Evolutionary conservation across 2,797 vertebrate species (phyloP).

Genomic region (Microcaecilia unicolor): DNA sequence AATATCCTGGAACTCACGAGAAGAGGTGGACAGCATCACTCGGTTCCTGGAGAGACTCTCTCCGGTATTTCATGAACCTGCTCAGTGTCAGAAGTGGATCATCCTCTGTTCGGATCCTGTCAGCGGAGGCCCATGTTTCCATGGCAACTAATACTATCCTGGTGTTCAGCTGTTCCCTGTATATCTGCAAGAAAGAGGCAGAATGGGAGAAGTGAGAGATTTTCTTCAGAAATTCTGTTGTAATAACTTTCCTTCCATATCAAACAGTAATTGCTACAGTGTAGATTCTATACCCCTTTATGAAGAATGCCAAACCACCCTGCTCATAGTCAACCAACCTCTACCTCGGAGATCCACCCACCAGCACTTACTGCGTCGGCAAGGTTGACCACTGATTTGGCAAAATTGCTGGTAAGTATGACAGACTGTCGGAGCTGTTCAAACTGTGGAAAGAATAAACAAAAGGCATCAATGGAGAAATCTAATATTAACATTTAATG

Average conservation of each 20-base stretch:
- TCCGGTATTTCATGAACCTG: conserved; percentile 82
- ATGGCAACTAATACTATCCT: conserved; percentile 88
- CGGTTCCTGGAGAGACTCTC: conserved; percentile 66
- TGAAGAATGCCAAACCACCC: not conserved
- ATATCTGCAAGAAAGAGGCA: conserved; percentile 67
- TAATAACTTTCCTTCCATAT: no score
- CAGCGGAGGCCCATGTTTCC: conserved; percentile 84
- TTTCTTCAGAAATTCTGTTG: no score
- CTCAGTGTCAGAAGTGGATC: conserved; percentile 76
- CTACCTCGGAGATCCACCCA: not conserved
- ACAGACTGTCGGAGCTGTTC: conserved; percentile 74
- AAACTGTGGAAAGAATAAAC: conserved; percentile 50
- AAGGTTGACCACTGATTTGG: conserved; percentile 90
- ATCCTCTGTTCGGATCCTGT: conserved; percentile 69
- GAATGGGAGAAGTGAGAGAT: not conserved
- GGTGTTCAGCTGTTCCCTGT: conserved; percentile 89
- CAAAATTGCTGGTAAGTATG: conserved; percentile 86
- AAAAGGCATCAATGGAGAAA: not conserved
- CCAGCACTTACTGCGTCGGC: conserved; percentile 74
- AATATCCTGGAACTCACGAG: conserved; percentile 59
- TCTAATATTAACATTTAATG: no score
- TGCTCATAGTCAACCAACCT: no score
- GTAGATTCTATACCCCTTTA: no score
- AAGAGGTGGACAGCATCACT: conserved; percentile 83
- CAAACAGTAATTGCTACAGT: no score